Conservation (phyloP, 2,113 vertebrate species). For the Verasper variegatus region DNA sequence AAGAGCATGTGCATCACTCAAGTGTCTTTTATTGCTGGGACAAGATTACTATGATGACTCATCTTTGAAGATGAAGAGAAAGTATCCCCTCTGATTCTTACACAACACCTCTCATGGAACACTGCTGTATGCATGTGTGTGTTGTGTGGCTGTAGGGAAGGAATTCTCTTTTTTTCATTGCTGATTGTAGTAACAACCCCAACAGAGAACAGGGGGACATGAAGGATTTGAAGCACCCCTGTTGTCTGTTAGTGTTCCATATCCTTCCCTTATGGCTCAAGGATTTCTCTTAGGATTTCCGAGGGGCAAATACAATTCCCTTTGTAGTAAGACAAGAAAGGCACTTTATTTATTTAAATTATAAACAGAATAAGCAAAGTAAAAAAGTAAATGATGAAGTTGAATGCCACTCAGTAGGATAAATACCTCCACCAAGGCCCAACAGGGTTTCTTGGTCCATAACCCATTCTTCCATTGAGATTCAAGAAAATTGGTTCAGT, state of each 20-base stretch:
- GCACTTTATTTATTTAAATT: neutral
- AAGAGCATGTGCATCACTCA: constrained; percentile 17
- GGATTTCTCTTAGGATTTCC: constrained; percentile 14
- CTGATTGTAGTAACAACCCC: constrained; percentile 13
- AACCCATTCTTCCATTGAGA: no score
- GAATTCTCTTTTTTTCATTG: constrained; percentile 16
- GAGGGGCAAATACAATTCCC: neutral
- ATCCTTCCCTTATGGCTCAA: constrained; percentile 28
- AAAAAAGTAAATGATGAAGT: neutral
- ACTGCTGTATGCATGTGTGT: constrained; percentile 6
- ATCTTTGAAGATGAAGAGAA: constrained; percentile 60
- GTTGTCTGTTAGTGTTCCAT: constrained; percentile 49
- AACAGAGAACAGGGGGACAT: constrained; percentile 31
- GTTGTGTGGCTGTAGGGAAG: constrained; percentile 6
- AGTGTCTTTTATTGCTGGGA: constrained; percentile 44
- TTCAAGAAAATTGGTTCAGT: no score
- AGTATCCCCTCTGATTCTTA: constrained; percentile 36
- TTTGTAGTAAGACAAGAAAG: neutral
- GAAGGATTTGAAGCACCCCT: constrained; percentile 43
- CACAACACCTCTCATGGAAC: constrained; percentile 38
- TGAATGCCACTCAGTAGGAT: neutral
- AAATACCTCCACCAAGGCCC: no score
- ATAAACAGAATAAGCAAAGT: neutral
- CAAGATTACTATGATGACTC: constrained; percentile 46
- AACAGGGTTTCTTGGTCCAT: no score